Evolutionary conservation across 2,888 invertebrate genomes (phyloP), one percentile per base, ranked within the genome.

Genomic region (Cerastis leucographa): DNA sequence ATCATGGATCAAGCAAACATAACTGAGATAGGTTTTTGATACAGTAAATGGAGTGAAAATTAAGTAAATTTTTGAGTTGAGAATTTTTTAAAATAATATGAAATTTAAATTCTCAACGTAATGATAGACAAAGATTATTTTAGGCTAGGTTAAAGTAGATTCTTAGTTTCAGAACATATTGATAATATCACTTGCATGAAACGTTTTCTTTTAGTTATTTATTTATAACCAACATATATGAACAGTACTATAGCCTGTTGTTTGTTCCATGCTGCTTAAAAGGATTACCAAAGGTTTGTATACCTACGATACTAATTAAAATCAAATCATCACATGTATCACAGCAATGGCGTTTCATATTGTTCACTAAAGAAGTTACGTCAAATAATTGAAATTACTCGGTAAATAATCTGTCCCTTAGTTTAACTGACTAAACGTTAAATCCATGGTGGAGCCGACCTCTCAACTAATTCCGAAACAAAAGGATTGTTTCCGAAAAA

Each of bases 401-500:
- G 17, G 1, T 44, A 9, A 54, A 54, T 42, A 12, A 14, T 14
- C 1, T 14, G 25, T 44, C 4, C 7, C 29, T 51, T 11, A 74
- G 1, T 22, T 35, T 49, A 2, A 17, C 2, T 49, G n/a, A 14
- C 29, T 80, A 42, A 64, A 42, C 17, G 40, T 59, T 44, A 51
- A 67, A 4, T 9, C 17, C 11, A 72, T 70, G 68, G 86, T 91
- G 78, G 11, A 80, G 90, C 85, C 86, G 68, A 85, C 81, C 91
- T 81, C 70, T 76, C 69, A 89, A 89, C 90, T 91, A 94, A 91
- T 93, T 91, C 86, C 80, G 85, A 89, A 90, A 91, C 90, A 90
- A 91, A 93, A 93, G 91, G 91, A 93, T 88, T 88, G 87, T 85
- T 86, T 88, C 87, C 91, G 94, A 95, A 94, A 93, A 94, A 78